Evolutionary conservation across 64 coral and sea anemone genomes (phyloP).

Genomic region (Catalaphyllia jardinei): DNA sequence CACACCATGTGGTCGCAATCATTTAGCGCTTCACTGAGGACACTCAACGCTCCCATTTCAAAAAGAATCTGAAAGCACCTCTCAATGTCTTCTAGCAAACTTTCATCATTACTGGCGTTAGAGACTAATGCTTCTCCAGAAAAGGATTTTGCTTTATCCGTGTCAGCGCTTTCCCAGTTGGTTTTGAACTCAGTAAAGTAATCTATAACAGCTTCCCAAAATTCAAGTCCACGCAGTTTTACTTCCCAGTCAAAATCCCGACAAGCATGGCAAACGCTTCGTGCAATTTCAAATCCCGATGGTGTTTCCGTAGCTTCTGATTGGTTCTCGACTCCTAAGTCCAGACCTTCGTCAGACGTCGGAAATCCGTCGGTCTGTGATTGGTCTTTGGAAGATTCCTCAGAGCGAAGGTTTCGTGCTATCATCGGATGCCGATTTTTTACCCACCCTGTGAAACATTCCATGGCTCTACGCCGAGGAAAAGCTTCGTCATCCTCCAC

Average conservation of each 20-base stretch:
- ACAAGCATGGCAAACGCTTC: constrained; percentile 40
- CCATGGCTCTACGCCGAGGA: constrained; percentile 69
- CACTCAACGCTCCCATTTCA: constrained; percentile 43
- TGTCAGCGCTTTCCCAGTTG: neutral
- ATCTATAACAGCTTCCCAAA: constrained; percentile 57
- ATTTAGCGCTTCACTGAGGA: constrained; percentile 44
- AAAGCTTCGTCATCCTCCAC: constrained; percentile 76
- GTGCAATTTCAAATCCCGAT: neutral
- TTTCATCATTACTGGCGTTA: neutral
- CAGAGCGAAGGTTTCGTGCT: neutral
- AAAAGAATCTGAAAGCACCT: constrained; percentile 2
- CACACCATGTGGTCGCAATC: constrained; percentile 86
- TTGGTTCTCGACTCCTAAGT: neutral
- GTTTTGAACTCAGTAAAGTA: neutral
- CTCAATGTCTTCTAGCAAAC: neutral
- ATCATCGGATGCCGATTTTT: constrained; percentile 62
- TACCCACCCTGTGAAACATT: constrained; percentile 64
- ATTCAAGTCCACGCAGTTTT: constrained; percentile 71
- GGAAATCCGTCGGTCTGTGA: neutral
- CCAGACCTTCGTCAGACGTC: neutral
- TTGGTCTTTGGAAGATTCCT: neutral
- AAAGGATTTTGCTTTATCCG: neutral
- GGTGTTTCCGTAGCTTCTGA: neutral
- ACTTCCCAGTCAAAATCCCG: constrained; percentile 97
- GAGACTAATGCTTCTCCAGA: neutral